These are phyloP conservation scores for Stylophora pistillata DNA, from an alignment of 64 coral and sea anemone genomes.

Conservation along the genomic window DNA sequence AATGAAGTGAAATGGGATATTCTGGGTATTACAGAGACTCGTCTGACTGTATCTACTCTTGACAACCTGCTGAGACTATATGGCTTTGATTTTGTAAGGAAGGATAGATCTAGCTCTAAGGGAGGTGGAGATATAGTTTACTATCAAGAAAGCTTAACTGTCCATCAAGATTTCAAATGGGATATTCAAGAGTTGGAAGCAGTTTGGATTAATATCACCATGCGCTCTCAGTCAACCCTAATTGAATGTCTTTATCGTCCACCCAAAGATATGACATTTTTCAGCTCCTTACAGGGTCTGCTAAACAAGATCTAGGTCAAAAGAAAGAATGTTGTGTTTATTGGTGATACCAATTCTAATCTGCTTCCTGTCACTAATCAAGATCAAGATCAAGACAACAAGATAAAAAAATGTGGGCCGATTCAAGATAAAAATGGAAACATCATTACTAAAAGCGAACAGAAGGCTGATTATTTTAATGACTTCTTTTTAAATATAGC, in stretches of 20 bases:
- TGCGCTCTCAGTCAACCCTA: constrained; percentile 23
- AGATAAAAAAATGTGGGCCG: constrained; percentile 15
- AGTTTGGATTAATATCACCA: constrained; percentile 29
- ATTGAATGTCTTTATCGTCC: constrained; percentile 5
- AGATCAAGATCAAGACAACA: constrained; percentile 4
- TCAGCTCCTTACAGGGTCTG: background rate
- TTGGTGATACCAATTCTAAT: constrained; percentile 22
- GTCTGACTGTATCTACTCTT: background rate
- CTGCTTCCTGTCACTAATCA: background rate
- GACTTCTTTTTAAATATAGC: constrained; percentile 16
- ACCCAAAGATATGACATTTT: background rate
- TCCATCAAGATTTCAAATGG: constrained; percentile 18
- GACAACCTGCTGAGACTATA: no score
- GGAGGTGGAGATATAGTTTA: constrained; percentile 21
- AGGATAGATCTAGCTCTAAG: constrained; percentile 15
- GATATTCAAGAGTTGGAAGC: constrained; percentile 19
- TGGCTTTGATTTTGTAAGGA: constrained; percentile 3
- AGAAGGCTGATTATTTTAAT: constrained; percentile 36
- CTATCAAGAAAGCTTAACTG: constrained; percentile 29
- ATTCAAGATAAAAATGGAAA: constrained; percentile 13
- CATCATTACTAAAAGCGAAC: constrained; percentile 25
- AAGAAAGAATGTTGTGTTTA: constrained; percentile 27
- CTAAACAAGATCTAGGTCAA: constrained; percentile 31
- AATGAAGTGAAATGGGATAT: constrained; percentile 27
- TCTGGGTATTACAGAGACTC: constrained; percentile 10